A percentile compares a stretch with the other conserved stretches of the same genome.
Conservation (phyloP, 2,797 vertebrate species). For the Poecilia gillii region DNA sequence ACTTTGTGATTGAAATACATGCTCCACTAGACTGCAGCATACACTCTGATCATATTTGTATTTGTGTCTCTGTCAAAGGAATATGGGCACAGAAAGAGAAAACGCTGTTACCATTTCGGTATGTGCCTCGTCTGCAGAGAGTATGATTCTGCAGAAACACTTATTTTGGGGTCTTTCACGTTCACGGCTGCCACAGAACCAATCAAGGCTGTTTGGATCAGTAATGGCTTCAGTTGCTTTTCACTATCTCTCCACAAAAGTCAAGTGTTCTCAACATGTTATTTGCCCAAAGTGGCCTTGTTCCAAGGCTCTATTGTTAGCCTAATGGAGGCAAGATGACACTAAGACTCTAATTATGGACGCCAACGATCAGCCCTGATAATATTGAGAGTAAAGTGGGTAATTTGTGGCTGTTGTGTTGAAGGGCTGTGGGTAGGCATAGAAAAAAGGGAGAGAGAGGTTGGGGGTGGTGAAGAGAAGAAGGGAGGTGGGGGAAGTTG, state of each 20-base stretch:
- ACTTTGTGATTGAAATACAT: constrained; percentile 75
- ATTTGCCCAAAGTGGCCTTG: constrained; percentile 93
- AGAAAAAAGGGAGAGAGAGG: constrained; percentile 47
- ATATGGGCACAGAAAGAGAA: constrained; percentile 45
- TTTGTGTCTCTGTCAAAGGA: constrained; percentile 73
- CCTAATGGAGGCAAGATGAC: constrained; percentile 92
- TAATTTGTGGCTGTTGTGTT: constrained; percentile 92
- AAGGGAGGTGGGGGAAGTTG: constrained; percentile 77
- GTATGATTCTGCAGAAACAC: constrained; percentile 28
- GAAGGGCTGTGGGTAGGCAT: constrained; percentile 70
- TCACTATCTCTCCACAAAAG: constrained; percentile 91
- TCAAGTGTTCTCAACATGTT: constrained; percentile 93
- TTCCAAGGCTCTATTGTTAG: constrained; percentile 90
- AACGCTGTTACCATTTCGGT: constrained; percentile 48
- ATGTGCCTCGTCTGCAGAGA: constrained; percentile 30
- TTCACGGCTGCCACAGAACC: constrained; percentile 36
- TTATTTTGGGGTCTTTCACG: constrained; percentile 34
- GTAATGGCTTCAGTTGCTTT: constrained; percentile 82
- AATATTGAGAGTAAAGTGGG: constrained; percentile 94
- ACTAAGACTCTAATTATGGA: constrained; percentile 92
- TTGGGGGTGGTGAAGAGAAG: constrained; percentile 41
- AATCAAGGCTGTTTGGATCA: constrained; percentile 69
- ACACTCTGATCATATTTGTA: constrained; percentile 72
- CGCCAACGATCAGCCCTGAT: constrained; percentile 90
- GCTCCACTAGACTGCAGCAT: constrained; percentile 68